Percentiles rank a stretch among this genome's conserved stretches.
Conservation (phyloP, 2,797 vertebrate species). For the Dipus sagitta region DNA sequence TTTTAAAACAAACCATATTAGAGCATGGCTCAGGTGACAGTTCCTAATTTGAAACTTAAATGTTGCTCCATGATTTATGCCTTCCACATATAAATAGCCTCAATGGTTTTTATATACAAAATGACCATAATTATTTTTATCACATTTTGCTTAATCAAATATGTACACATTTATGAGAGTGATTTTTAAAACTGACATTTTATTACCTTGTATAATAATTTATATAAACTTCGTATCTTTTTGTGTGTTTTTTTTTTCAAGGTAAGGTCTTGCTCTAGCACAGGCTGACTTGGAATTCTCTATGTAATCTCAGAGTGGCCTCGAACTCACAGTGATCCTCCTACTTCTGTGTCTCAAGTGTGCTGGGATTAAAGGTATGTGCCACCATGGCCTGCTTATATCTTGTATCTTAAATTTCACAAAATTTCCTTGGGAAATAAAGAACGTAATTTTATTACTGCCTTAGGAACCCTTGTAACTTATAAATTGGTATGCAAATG, state of each 20-base stretch:
- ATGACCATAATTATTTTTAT: conserved; percentile 56
- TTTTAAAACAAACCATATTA: conserved; percentile 67
- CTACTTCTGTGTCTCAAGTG: too few relatives aligned
- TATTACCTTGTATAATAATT: too few relatives aligned
- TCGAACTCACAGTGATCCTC: too few relatives aligned
- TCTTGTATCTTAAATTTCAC: background rate
- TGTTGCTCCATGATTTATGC: conserved; percentile 65
- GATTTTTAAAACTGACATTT: background rate
- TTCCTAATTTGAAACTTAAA: conserved; percentile 71
- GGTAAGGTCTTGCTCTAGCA: too few relatives aligned
- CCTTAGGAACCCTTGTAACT: background rate
- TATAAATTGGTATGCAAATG: conserved; percentile 12
- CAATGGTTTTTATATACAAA: conserved; percentile 40
- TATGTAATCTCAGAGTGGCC: too few relatives aligned
- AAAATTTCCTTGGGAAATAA: background rate
- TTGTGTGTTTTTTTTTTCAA: background rate
- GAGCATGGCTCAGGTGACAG: conserved; percentile 30
- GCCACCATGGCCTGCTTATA: background rate
- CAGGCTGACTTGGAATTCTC: too few relatives aligned
- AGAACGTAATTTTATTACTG: background rate
- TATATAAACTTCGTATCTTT: background rate
- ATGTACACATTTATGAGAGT: background rate
- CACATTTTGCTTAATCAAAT: background rate
- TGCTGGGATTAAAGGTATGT: too few relatives aligned
- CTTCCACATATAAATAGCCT: conserved; percentile 61